These are phyloP conservation scores for Phylloscopus trochiloides DNA, from an alignment of 2,113 vertebrate species.

Conservation along the genomic window DNA sequence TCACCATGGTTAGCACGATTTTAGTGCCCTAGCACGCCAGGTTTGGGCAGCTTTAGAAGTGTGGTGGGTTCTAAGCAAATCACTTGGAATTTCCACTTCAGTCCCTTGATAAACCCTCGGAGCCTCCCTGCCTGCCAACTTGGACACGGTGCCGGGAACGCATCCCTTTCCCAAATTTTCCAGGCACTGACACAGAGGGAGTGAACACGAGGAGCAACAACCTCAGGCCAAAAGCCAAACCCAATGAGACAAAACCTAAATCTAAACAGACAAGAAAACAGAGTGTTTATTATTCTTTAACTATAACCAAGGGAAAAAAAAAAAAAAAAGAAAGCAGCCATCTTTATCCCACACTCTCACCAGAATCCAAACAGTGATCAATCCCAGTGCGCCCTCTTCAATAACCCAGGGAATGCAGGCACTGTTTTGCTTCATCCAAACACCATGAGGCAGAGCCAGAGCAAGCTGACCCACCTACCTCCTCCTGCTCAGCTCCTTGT, in stretches of 20 bases:
- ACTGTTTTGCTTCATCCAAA: neutral
- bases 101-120: fast-evolving
- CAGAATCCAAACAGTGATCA: fast-evolving
- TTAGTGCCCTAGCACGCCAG: fast-evolving
- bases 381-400: fast-evolving
- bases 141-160: fast-evolving
- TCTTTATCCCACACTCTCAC: neutral
- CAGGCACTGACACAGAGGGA: neutral
- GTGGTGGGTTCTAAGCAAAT: neutral
- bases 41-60: neutral
- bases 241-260: neutral
- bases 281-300: neutral
- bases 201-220: fast-evolving
- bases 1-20: fast-evolving
- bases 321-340: neutral
- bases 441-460: fast-evolving
- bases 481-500: constrained; percentile 69
- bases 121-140: neutral
- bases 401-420: fast-evolving
- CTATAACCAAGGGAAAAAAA: neutral
- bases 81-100: neutral
- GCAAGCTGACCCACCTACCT: constrained; percentile 67
- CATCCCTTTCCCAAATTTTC: neutral
- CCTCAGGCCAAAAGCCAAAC: neutral
- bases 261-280: fast-evolving